Evolutionary conservation across 2,113 vertebrate genomes (phyloP).

Genomic region (Anthoscopus minutus): DNA sequence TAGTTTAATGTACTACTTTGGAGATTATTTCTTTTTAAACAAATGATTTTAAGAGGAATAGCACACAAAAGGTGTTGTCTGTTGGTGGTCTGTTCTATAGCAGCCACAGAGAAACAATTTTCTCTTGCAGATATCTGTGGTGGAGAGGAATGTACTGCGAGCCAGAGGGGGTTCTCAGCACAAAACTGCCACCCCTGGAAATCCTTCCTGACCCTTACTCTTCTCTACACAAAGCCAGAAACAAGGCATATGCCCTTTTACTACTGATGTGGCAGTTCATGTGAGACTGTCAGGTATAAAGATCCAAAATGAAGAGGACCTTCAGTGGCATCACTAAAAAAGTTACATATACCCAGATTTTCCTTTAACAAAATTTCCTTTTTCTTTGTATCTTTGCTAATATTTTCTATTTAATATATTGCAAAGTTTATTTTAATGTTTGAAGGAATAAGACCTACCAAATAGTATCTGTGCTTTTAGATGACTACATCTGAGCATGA

Average conservation of each 20-base stretch:
- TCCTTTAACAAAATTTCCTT: not conserved
- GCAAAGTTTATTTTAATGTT: not conserved
- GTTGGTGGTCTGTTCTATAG: conserved; percentile 35
- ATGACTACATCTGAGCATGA: not conserved
- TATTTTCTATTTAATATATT: not conserved
- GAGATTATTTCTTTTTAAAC: conserved; percentile 14
- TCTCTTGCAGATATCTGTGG: not conserved
- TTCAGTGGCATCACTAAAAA: not conserved
- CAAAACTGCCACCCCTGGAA: not conserved
- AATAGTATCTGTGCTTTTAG: not conserved
- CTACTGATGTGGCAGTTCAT: not conserved
- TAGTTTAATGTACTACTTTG: not conserved
- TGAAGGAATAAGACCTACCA: not conserved
- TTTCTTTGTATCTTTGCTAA: not conserved
- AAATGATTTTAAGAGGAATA: not conserved
- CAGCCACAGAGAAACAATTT: not conserved
- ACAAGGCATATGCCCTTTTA: not conserved
- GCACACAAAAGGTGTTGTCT: conserved; percentile 48
- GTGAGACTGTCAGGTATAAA: not conserved
- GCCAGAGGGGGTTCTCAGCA: not conserved
- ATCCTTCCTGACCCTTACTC: not conserved
- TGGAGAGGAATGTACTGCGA: not conserved
- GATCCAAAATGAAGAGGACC: not conserved
- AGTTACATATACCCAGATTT: not conserved
- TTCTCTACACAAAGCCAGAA: not conserved